Evolutionary conservation across 2,888 invertebrate genomes (phyloP).

Genomic region (Ferdinandea cuprea): DNA sequence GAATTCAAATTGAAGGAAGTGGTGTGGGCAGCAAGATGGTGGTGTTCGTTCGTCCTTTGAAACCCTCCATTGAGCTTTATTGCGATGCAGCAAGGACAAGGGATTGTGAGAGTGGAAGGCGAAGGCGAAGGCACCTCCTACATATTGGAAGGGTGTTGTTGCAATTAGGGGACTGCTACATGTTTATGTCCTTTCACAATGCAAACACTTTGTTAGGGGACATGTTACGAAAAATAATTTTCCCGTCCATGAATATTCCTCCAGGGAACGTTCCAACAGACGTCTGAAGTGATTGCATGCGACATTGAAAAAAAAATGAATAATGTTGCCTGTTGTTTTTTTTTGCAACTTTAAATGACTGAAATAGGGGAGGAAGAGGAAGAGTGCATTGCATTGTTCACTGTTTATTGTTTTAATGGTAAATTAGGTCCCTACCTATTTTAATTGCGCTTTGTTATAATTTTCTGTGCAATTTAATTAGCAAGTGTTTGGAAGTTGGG

Average conservation of each 20-base stretch:
- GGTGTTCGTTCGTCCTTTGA: constrained; percentile 15
- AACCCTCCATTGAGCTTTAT: constrained; percentile 16
- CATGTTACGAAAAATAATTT: constrained; percentile 29
- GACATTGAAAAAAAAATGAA: constrained; percentile 44
- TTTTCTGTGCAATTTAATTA: no score
- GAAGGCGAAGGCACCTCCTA: constrained; percentile 30
- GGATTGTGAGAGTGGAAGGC: constrained; percentile 18
- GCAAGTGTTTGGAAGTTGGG: no score
- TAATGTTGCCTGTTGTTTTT: neutral
- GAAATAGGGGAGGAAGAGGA: neutral
- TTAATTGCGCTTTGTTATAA: no score
- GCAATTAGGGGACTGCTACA: constrained; percentile 62
- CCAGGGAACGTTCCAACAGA: constrained; percentile 40
- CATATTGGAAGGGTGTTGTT: constrained; percentile 49
- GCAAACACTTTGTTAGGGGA: constrained; percentile 35
- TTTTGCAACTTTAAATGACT: neutral
- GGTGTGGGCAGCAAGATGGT: constrained; percentile 17
- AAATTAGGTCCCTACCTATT: no score
- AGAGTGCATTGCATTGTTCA: constrained; percentile 1
- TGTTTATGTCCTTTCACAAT: constrained; percentile 32
- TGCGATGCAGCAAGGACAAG: constrained; percentile 43
- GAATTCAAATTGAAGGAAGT: no score
- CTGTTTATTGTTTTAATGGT: no score
- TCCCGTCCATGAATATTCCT: constrained; percentile 30
- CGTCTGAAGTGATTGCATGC: constrained; percentile 61